Base-by-base conservation (phyloP, 2,888 invertebrate genomes). In the Dioctria rufipes region DNA sequence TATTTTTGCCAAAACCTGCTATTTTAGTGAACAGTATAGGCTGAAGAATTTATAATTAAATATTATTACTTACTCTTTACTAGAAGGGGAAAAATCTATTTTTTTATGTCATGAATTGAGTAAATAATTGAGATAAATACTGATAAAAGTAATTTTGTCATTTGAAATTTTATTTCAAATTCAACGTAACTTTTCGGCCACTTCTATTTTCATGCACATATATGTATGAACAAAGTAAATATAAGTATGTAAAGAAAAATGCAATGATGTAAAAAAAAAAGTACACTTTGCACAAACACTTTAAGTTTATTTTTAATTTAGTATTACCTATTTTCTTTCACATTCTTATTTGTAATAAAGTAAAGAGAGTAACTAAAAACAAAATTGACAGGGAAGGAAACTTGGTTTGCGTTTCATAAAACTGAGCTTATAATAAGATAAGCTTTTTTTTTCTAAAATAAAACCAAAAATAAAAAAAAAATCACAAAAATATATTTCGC, bases 361-460 rank as follows among this genome's bases (percentile, higher is more conserved):
- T 25, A 25, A 25, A 25, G 25, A 25, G 25, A 25, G 25, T n/a
- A 73, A 42, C 11, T 4, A 40, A 81, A 75, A 82, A 75, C 80
- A 83, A 83, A 83, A 81, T 81, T 83, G 84, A 84, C 82, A 84
- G 83, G 73, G 60, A 67, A 13, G 58, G 73, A 73, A 69, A 73
- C 54, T 58, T 58, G 73, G 60, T 73, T 73, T 73, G 73, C 73
- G 73, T 73, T 73, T 73, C 73, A 73, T 73, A 60, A 73, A 73
- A 25, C 73, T 58, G 73, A 73, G 73, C 73, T 73, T 73, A 58
- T 73, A 67, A 49, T 54, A 60, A 42, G n/a, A 58, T 40, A 73
- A 58, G 40, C 25, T 69, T 69, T 51, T 39, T n/a, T 73, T 58
- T 67, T 67, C 46, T 43, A 43, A 25, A 67, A 3, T 46, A 67